Conservation (phyloP, 2,888 invertebrate genomes). For the Agrochola lychnidis region DNA sequence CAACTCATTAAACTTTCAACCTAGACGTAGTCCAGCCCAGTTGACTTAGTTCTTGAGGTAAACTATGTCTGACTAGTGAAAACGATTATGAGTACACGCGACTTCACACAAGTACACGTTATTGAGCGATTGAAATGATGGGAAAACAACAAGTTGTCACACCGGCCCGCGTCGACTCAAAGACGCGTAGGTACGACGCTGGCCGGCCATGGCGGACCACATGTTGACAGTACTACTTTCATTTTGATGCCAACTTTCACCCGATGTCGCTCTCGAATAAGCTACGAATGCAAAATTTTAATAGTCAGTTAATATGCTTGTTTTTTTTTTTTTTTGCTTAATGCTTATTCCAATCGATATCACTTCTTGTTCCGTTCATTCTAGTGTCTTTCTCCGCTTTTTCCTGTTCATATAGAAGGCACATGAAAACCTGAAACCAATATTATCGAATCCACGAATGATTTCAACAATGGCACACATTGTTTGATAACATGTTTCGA, state of each 20-base stretch:
- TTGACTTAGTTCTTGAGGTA: constrained; percentile 36
- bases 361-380: constrained; percentile 19
- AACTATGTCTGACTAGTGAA: constrained; percentile 42
- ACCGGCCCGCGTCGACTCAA: constrained; percentile 50
- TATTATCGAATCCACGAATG: constrained; percentile 20
- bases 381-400: constrained; percentile 5
- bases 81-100: constrained; percentile 42
- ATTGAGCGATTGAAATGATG: constrained; percentile 78
- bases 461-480: constrained; percentile 30
- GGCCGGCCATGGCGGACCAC: constrained; percentile 73
- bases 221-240: constrained; percentile 89
- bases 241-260: constrained; percentile 89
- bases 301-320: constrained; percentile 70
- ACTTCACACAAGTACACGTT: constrained; percentile 37
- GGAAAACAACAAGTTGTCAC: constrained; percentile 83
- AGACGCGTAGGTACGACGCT: constrained; percentile 63
- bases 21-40: constrained; percentile 18
- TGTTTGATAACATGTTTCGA: constrained; percentile 37
- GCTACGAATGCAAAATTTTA: constrained; percentile 85
- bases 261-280: constrained; percentile 84
- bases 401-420: background rate
- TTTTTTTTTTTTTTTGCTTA: constrained; percentile 41
- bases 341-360: constrained; percentile 38
- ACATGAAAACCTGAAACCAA: constrained; percentile 4
- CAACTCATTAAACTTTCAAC: constrained; percentile 39